Evolutionary conservation across 2,888 invertebrate genomes (phyloP), one percentile per base, ranked within the genome.

Genomic region (Agrotis ipsilon): DNA sequence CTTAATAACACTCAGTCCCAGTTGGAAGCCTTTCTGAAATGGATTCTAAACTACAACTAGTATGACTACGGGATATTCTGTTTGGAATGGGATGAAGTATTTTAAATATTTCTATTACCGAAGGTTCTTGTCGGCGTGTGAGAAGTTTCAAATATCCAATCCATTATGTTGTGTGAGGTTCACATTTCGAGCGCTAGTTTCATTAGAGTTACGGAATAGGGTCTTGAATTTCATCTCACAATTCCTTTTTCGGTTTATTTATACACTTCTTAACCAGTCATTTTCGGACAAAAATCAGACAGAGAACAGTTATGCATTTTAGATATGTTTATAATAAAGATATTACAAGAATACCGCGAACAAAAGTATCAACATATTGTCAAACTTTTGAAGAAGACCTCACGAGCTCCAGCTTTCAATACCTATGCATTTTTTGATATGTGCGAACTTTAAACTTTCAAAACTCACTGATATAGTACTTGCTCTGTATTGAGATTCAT

Each of bases 1-100:
- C 87, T 87, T 90, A 88, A 90, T 89, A 86, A 87, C 84, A 85
- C 85, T 86, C 86, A 75, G 86, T 83, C 85, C 85, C 79, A 75
- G 84, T 84, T 83, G 76, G 78, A 86, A 83, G 84, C 84, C 77
- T 82, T 79, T 80, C 74, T 81, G 78, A 80, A 86, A 85, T 81
- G 75, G 73, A 86, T 82, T 85, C 83, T 81, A 81, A 81, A 80
- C 78, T 81, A 65, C 64, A 57, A 74, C 74, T 71, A 81, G 62
- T 68, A 82, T 61, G 75, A 75, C 68, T 77, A 68, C 59, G 64
- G 58, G 63, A 66, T 80, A 72, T 83, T 73, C 66, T 73, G 51
- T 74, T 79, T 68, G 63, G 68, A 61, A 75, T 66, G 59, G 75
- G 69, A 72, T 82, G 54, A 68, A 78, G 72, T 76, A 76, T 75